These are phyloP conservation scores for Lindbergichthys nudifrons DNA, from an alignment of 2,797 vertebrate genomes.

Conservation along the genomic window DNA sequence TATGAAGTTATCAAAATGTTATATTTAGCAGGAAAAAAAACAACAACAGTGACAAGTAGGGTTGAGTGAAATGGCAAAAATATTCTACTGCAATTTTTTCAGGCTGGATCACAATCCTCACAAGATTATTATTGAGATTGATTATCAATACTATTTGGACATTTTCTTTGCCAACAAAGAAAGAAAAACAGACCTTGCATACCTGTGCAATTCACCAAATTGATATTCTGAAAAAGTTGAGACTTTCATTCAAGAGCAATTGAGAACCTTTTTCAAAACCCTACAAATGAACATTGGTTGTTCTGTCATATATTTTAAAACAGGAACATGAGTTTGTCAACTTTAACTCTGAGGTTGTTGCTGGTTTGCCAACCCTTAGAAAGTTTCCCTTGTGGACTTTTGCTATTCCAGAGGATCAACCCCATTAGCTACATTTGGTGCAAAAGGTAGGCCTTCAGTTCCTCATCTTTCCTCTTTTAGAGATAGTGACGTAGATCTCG, in stretches of 20 bases:
- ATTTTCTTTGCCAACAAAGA: no score
- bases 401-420: slow-evolving; percentile 32
- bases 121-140: no score
- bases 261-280: not conserved
- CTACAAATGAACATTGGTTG: not conserved
- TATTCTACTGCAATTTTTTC: not conserved
- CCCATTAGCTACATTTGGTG: slow-evolving; percentile 39
- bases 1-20: slow-evolving; percentile 5
- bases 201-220: not conserved
- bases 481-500: slow-evolving; percentile 15
- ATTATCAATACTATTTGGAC: no score
- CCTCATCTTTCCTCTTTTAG: slow-evolving; percentile 29
- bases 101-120: not conserved
- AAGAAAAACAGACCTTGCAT: no score
- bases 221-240: not conserved
- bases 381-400: slow-evolving; percentile 33
- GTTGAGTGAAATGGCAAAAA: not conserved
- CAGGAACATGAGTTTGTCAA: slow-evolving; percentile 15
- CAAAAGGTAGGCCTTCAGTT: slow-evolving; percentile 31
- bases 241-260: no score
- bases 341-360: slow-evolving; percentile 12
- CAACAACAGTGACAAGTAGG: no score
- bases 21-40: no score
- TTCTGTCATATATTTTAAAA: slow-evolving; percentile 2
- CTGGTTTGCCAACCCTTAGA: slow-evolving; percentile 23